Evolutionary conservation across 37 sponge, comb jelly and placozoan genomes (phyloP).

Genomic region (Hormiphora californensis): DNA sequence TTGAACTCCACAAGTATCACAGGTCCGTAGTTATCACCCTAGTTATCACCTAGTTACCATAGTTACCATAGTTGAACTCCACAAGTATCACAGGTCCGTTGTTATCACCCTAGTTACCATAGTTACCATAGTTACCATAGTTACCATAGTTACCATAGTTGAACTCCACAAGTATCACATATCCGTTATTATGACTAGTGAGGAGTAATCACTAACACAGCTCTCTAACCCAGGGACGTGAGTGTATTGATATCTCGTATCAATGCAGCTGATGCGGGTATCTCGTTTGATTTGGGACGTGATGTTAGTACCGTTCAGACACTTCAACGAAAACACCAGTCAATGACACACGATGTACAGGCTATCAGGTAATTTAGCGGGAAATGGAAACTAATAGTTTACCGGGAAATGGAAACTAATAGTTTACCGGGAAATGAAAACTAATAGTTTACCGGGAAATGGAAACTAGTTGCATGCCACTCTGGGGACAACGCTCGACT

Average conservation of each 20-base stretch:
- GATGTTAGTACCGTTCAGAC: not conserved
- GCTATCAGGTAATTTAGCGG: too few species aligned
- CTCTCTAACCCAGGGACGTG: not conserved
- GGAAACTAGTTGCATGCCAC: too few species aligned
- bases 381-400: too few species aligned
- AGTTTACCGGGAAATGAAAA: too few species aligned
- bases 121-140: not conserved
- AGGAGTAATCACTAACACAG: not conserved
- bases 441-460: too few species aligned
- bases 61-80: not conserved
- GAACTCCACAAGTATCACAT: not conserved
- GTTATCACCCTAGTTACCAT: not conserved
- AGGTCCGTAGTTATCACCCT: too few species aligned
- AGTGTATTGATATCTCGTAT: not conserved
- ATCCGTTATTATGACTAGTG: too few species aligned
- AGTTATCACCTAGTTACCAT: not conserved
- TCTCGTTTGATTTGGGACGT: not conserved
- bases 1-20: not conserved
- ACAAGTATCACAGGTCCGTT: not conserved
- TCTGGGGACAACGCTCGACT: too few species aligned
- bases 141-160: not conserved
- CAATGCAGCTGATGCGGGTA: not conserved
- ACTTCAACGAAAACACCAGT: not conserved
- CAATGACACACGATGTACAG: not conserved
- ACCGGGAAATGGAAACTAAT: too few species aligned